Evolutionary conservation across 2,888 invertebrate species (phyloP).

Genomic region (Agonopterix heracliana): DNA sequence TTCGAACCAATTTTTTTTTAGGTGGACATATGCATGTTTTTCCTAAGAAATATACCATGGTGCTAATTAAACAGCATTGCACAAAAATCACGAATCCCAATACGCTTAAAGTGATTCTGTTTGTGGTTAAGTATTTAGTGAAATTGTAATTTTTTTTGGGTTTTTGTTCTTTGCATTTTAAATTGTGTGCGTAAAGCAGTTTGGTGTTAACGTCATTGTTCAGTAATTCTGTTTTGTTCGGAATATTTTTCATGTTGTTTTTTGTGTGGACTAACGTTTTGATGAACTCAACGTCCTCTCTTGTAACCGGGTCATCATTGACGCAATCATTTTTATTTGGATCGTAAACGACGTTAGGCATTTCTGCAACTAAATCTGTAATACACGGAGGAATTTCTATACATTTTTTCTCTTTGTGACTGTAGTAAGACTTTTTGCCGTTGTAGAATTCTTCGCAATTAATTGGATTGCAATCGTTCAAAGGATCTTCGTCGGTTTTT

Average conservation of each 20-base stretch:
- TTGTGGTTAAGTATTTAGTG: constrained; percentile 6
- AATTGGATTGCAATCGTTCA: constrained; percentile 52
- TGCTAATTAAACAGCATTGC: constrained; percentile 48
- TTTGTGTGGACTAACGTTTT: constrained; percentile 24
- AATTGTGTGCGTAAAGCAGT: not conserved
- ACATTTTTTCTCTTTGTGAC: constrained; percentile 35
- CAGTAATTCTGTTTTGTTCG: not conserved
- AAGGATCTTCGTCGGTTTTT: constrained; percentile 45
- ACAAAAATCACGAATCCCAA: constrained; percentile 31
- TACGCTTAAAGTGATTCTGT: constrained; percentile 31
- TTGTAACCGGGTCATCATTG: constrained; percentile 23
- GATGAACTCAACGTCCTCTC: constrained; percentile 41
- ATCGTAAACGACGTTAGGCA: constrained; percentile 35
- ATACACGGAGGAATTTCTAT: constrained; percentile 32
- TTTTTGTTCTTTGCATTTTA: not conserved
- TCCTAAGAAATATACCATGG: constrained; percentile 37
- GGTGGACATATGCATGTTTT: constrained; percentile 23
- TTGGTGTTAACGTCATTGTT: not conserved
- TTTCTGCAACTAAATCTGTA: constrained; percentile 25
- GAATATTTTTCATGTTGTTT: constrained; percentile 6
- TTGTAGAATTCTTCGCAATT: constrained; percentile 56
- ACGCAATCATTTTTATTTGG: constrained; percentile 41
- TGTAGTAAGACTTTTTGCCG: constrained; percentile 38
- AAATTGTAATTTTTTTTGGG: not conserved
- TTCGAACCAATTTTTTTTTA: constrained; percentile 35